Conservation (phyloP, 92 coral and sea anemone genomes). For the Phenganax marumi region DNA sequence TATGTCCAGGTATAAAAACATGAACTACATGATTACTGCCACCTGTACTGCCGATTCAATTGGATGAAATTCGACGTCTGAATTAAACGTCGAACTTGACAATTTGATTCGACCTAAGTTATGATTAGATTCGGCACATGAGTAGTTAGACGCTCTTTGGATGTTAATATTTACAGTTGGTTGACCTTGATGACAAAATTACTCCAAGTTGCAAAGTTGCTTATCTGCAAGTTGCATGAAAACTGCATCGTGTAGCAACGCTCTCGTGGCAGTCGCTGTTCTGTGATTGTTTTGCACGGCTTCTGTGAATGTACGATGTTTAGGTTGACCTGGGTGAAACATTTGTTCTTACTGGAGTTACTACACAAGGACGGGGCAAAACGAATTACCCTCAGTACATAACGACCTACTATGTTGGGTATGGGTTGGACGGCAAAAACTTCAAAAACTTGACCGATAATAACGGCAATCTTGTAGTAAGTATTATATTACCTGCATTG, state of each 20-base stretch:
- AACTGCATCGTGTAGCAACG: not conserved
- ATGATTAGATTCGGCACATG: too few relatives aligned
- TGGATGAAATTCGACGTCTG: too few relatives aligned
- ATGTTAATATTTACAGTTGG: too few relatives aligned
- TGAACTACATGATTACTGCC: too few relatives aligned
- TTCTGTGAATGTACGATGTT: not conserved
- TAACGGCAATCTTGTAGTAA: constrained; percentile 1
- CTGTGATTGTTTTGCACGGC: not conserved
- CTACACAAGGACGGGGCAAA: constrained; percentile 19
- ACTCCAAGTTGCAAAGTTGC: too few relatives aligned
- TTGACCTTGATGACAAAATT: too few relatives aligned
- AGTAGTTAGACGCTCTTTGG: too few relatives aligned
- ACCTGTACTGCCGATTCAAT: too few relatives aligned
- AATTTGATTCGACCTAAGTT: too few relatives aligned
- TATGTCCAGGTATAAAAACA: too few relatives aligned
- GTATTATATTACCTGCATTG: not conserved
- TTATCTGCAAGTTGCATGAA: not conserved
- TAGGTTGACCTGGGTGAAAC: constrained; percentile 16
- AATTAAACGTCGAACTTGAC: too few relatives aligned
- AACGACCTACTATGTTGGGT: constrained; percentile 10
- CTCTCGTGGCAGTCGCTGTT: not conserved
- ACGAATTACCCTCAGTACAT: not conserved
- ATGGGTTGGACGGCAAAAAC: constrained; percentile 29
- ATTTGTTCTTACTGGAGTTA: constrained; percentile 24
- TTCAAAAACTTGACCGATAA: constrained; percentile 14